A percentile compares a stretch with the other conserved stretches of the same genome.
These are phyloP conservation scores for Araneus ventricosus DNA, from an alignment of 1,140 invertebrate species.

Conservation along the genomic window DNA sequence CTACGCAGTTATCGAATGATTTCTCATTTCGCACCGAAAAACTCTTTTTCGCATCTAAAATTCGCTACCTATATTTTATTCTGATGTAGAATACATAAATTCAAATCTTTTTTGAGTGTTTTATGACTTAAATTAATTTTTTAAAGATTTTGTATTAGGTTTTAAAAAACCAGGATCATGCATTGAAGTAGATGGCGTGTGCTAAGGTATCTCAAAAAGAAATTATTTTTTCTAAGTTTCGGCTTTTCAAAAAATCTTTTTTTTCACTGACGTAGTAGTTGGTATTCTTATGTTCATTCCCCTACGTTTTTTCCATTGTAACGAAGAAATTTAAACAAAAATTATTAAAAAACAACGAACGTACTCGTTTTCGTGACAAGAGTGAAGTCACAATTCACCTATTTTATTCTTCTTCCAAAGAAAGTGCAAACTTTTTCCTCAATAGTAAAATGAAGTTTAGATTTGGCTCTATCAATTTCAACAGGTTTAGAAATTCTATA, in stretches of 20 bases:
- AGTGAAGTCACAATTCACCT: slow-evolving; percentile 50
- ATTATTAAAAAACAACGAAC: slow-evolving; percentile 71
- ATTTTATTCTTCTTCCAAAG: slow-evolving; percentile 54
- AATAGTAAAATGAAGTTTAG: slow-evolving; percentile 40
- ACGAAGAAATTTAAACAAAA: slow-evolving; percentile 27
- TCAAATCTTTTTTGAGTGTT: slow-evolving; percentile 6
- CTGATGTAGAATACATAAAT: slow-evolving; percentile 14
- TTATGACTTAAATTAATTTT: slow-evolving; percentile 16
- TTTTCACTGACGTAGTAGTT: slow-evolving; percentile 23
- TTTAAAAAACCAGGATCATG: slow-evolving; percentile 57
- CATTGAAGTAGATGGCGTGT: slow-evolving; percentile 62
- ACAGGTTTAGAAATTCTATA: not conserved
- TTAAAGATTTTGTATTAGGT: slow-evolving; percentile 45
- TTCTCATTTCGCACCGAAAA: not conserved
- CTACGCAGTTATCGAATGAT: slow-evolving; percentile 52
- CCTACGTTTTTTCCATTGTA: slow-evolving; percentile 41
- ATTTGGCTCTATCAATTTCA: slow-evolving; percentile 1
- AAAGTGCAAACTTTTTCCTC: not conserved
- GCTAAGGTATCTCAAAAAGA: slow-evolving; percentile 63
- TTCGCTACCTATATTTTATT: slow-evolving; percentile 46
- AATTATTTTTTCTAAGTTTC: slow-evolving; percentile 61
- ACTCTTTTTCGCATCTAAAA: slow-evolving; percentile 37
- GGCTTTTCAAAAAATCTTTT: slow-evolving; percentile 42
- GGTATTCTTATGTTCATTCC: slow-evolving; percentile 38
- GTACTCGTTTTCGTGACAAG: slow-evolving; percentile 14